Percentiles rank a stretch among this genome's conserved stretches.
Conservation (phyloP, 2,797 vertebrate species). For the Heteromormyrus szaboi region DNA sequence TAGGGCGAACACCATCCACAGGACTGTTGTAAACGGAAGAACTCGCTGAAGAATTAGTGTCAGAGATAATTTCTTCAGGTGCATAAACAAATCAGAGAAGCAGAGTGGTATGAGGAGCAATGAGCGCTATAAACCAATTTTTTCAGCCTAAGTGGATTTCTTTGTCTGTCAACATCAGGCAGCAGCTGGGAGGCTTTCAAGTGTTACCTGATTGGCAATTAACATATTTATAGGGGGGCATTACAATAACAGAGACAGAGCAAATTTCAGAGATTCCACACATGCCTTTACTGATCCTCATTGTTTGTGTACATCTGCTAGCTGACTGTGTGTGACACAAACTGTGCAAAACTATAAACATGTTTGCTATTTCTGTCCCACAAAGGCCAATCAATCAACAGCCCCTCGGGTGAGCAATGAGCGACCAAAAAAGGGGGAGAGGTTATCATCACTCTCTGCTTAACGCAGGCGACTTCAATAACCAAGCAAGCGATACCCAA, state of each 20-base stretch:
- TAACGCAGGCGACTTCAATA: not conserved
- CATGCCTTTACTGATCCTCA: slow-evolving; percentile 22
- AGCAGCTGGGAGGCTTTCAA: not conserved
- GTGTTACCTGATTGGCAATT: not conserved
- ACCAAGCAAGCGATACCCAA: not conserved
- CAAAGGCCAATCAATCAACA: slow-evolving; percentile 42
- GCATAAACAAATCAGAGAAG: not conserved
- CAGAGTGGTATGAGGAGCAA: not conserved
- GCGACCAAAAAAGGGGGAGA: slow-evolving; percentile 35
- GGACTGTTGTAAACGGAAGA: not conserved
- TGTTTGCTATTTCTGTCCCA: slow-evolving; percentile 65
- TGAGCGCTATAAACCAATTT: not conserved
- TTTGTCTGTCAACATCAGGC: not conserved
- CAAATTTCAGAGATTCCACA: slow-evolving; percentile 20
- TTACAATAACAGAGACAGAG: slow-evolving; percentile 30
- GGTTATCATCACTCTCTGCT: slow-evolving; percentile 54
- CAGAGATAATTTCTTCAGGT: not conserved
- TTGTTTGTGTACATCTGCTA: not conserved
- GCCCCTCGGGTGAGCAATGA: slow-evolving; percentile 23
- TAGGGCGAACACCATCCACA: not conserved
- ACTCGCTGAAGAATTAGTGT: not conserved
- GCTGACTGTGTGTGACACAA: not conserved
- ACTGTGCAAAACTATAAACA: slow-evolving; percentile 49
- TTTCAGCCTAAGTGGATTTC: not conserved
- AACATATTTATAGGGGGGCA: slow-evolving; percentile 19